Evolutionary conservation across 2,888 invertebrate species (phyloP), one percentile per base, ranked within the genome.

Genomic region (Zhuqinia jingwanae): DNA sequence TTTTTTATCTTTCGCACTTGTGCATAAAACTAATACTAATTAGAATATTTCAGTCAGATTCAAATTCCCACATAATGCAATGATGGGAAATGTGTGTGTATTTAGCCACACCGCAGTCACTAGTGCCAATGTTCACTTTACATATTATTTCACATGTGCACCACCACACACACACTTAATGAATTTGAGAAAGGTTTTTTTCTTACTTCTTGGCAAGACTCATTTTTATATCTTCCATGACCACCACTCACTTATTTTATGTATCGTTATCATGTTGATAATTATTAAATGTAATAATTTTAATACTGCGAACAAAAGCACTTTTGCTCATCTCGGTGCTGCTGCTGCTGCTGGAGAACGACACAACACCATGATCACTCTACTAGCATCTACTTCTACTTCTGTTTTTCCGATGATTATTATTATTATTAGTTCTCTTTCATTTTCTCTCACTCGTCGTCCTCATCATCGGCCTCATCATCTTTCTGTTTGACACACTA

Each of bases 401-500:
- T 45, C 0, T 20, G 1, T 60, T 3, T 25, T 60, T 60, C 13
- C 22, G 60, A 60, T 60, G 60, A 60, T 60, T 68, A 6, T 68
- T 63, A 17, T 2, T 75, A 75, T 76, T 65, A 73, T 58, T 58
- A 58, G 56, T 25, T 78, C 79, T 50, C 50, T 50, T 17, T 79
- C 27, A 60, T 50, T 36, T 79, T 79, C 65, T 50, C 36, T 50
- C 70, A 53, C 73, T 42, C 25, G 50, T 68, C 25, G 30, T 56
- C 77, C 77, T 75, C 68, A 53, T 68, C 77, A 70, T 83, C 83
- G 70, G 45, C 81, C 58, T 77, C 77, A 77, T 77, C 58, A 77
- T 79, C 27, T 45, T 82, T 53, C 27, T 65, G 53, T 78, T 84
- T 84, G 84, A 78, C 84, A 83, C 83, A 84, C 68, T 78, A 84